Conservation (phyloP, 2,113 vertebrate genomes). For the Girardinichthys multiradiatus region DNA sequence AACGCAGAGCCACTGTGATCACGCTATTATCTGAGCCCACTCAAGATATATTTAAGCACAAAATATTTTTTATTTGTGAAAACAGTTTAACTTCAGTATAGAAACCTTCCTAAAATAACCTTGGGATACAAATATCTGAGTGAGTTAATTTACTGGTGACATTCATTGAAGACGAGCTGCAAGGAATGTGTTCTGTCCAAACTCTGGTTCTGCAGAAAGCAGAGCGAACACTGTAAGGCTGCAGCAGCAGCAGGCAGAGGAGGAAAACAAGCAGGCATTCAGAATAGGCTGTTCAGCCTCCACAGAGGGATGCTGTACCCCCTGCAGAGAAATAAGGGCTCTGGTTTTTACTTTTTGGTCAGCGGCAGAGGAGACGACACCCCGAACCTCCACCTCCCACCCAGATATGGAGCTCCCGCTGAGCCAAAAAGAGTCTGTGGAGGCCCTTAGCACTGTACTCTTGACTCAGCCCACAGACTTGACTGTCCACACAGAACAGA, state of each 20-base stretch:
- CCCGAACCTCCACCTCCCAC: conserved; percentile 25
- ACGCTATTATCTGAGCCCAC: conserved; percentile 27
- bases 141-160: not conserved
- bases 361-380: not conserved
- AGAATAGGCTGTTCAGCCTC: conserved; percentile 48
- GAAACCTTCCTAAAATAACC: not conserved
- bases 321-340: conserved; percentile 39
- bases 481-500: conserved; percentile 40
- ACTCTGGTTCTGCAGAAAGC: not conserved
- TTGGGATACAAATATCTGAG: not conserved
- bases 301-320: conserved; percentile 40
- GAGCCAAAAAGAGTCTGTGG: conserved; percentile 41
- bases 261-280: conserved; percentile 40
- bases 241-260: conserved; percentile 34
- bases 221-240: conserved; percentile 18
- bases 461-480: conserved; percentile 39
- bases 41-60: conserved; percentile 10
- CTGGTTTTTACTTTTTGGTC: conserved; percentile 46
- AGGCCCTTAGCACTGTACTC: conserved; percentile 42
- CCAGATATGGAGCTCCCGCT: conserved; percentile 50
- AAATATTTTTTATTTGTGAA: not conserved
- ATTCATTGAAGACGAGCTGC: not conserved
- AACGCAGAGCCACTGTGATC: conserved; percentile 28
- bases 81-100: not conserved
- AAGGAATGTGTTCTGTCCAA: not conserved